Conservation (phyloP, 1,140 invertebrate species). For the Atta cephalotes region DNA sequence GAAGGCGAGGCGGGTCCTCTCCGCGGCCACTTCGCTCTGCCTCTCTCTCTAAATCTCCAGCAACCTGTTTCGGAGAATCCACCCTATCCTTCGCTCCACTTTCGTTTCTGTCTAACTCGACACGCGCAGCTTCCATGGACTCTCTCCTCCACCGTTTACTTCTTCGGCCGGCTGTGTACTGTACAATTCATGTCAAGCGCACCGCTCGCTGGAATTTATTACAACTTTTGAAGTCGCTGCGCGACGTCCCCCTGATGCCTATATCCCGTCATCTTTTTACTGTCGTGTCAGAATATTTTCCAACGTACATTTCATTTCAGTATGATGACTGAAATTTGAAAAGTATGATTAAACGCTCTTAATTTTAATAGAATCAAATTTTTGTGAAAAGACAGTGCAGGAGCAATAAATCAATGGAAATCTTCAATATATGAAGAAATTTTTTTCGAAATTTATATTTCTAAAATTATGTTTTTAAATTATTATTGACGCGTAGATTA, state of each 20-base stretch:
- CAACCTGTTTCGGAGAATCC: slow-evolving; percentile 61
- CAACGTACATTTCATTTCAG: neutral
- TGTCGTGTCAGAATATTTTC: neutral
- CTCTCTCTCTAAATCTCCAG: slow-evolving; percentile 37
- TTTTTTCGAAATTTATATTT: too few relatives aligned
- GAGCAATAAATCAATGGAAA: too few relatives aligned
- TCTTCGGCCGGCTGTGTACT: slow-evolving; percentile 35
- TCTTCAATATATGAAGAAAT: too few relatives aligned
- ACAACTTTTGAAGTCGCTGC: slow-evolving; percentile 55
- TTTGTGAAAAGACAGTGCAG: too few relatives aligned
- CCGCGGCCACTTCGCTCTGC: slow-evolving; percentile 27
- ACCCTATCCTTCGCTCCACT: slow-evolving; percentile 57
- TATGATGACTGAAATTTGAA: slow-evolving; percentile 1
- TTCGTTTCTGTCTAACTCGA: slow-evolving; percentile 52
- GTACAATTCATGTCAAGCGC: slow-evolving; percentile 57
- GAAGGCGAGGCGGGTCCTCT: neutral
- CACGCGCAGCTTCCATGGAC: slow-evolving; percentile 46
- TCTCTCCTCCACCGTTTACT: neutral
- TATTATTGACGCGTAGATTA: too few relatives aligned
- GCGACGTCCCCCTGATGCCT: neutral
- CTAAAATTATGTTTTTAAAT: too few relatives aligned
- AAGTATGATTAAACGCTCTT: neutral
- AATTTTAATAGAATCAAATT: too few relatives aligned
- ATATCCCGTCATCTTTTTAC: neutral
- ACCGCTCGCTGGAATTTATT: slow-evolving; percentile 57